These are phyloP conservation scores for Zoanthus solanderi DNA, from an alignment of 92 coral and sea anemone species.

Conservation along the genomic window DNA sequence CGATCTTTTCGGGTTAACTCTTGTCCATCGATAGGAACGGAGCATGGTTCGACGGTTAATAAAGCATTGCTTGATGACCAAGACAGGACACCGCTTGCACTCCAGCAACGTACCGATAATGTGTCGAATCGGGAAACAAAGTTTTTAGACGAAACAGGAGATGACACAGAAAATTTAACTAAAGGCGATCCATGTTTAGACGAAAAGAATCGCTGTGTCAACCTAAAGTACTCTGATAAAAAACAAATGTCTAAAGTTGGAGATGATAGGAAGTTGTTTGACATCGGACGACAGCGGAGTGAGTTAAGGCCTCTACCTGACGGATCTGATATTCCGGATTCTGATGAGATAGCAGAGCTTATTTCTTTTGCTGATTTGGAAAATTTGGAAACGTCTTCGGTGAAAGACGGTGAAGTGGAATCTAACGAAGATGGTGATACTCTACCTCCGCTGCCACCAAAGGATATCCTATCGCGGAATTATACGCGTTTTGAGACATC, in stretches of 20 bases:
- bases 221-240: not conserved
- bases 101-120: not conserved
- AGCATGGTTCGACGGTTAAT: not conserved
- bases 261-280: not conserved
- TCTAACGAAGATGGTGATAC: not conserved
- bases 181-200: not conserved
- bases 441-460: conserved; percentile 19
- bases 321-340: conserved; percentile 15
- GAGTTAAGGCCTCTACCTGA: conserved; percentile 22
- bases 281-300: not conserved
- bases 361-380: not conserved
- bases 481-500: not conserved
- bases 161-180: not conserved
- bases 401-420: not conserved
- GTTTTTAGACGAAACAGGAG: not conserved
- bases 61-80: not conserved
- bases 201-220: not conserved
- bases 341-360: not conserved
- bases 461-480: conserved; percentile 4
- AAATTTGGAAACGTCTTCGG: not conserved
- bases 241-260: not conserved
- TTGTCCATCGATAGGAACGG: not conserved
- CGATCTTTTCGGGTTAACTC: not conserved
- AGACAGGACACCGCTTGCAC: not conserved
- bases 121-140: not conserved